Evolutionary conservation across 2,797 vertebrate genomes (phyloP).

Genomic region (Pitangus sulphuratus): DNA sequence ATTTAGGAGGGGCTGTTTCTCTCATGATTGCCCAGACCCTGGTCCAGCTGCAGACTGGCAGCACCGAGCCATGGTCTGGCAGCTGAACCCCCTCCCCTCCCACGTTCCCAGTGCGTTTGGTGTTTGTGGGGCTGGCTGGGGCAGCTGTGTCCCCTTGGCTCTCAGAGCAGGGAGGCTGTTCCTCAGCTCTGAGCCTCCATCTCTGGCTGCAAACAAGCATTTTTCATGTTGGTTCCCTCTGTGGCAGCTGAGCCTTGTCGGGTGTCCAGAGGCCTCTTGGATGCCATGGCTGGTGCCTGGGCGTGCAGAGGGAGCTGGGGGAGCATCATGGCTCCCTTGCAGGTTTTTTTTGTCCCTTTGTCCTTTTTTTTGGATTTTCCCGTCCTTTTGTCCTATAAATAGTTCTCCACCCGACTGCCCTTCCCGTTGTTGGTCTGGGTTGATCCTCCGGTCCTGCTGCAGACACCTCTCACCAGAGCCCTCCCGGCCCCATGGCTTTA

Average conservation of each 20-base stretch:
- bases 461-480: background rate
- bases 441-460: background rate
- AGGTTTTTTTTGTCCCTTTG: background rate
- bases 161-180: rapidly evolving
- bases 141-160: background rate
- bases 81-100: background rate
- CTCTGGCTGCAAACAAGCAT: background rate
- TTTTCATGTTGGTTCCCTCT: background rate
- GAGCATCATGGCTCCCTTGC: rapidly evolving
- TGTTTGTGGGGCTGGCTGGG: background rate
- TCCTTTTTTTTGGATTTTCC: background rate
- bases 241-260: background rate
- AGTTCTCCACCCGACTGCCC: background rate
- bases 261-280: background rate
- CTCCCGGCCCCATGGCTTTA: background rate
- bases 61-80: background rate
- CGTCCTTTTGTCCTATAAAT: background rate
- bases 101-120: rapidly evolving
- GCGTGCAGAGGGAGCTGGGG: background rate
- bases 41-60: background rate
- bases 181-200: background rate
- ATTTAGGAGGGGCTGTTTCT: background rate
- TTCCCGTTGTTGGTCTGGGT: background rate
- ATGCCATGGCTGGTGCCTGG: rapidly evolving
- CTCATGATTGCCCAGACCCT: rapidly evolving